Evolutionary conservation across 2,797 vertebrate species (phyloP).

Genomic region (Basileuterus tristriatus): DNA sequence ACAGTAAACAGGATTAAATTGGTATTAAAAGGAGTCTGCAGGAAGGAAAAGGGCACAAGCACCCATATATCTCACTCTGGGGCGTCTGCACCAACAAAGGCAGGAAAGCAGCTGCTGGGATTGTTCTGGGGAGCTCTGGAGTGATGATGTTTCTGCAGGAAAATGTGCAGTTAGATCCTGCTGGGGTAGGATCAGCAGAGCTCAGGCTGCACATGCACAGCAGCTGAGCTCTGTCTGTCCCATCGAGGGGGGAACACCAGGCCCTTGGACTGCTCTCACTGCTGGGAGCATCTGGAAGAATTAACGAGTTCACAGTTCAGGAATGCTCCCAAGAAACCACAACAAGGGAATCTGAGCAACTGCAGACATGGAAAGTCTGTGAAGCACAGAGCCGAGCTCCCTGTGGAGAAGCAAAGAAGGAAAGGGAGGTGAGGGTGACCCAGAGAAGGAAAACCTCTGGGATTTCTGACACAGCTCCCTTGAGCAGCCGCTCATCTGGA

Average conservation of each 20-base stretch:
- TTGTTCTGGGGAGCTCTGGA: not conserved
- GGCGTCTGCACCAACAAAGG: slow-evolving; percentile 14
- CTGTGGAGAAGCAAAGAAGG: not conserved
- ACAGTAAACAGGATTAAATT: slow-evolving; percentile 29
- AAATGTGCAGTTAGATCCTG: slow-evolving; percentile 21
- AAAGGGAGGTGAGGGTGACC: not conserved
- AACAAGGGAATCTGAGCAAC: not conserved
- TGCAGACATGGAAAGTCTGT: not conserved
- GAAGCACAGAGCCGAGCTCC: not conserved
- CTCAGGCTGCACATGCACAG: not conserved
- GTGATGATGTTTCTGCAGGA: not conserved
- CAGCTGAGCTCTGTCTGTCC: not conserved
- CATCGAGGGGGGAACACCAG: not conserved
- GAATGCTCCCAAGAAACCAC: slow-evolving; percentile 18
- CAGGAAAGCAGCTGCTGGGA: slow-evolving; percentile 33
- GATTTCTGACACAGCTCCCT: not conserved
- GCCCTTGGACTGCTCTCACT: not conserved
- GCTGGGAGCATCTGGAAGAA: not conserved
- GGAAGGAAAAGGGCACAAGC: slow-evolving; percentile 10
- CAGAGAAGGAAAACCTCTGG: not conserved
- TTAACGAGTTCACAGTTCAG: not conserved
- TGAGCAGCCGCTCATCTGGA: not conserved
- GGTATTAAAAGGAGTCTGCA: slow-evolving; percentile 31
- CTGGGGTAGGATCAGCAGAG: not conserved
- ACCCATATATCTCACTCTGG: not conserved